Evolutionary conservation across 1,140 invertebrate genomes (phyloP).

Genomic region (Brachionus asplanchnoidis): DNA sequence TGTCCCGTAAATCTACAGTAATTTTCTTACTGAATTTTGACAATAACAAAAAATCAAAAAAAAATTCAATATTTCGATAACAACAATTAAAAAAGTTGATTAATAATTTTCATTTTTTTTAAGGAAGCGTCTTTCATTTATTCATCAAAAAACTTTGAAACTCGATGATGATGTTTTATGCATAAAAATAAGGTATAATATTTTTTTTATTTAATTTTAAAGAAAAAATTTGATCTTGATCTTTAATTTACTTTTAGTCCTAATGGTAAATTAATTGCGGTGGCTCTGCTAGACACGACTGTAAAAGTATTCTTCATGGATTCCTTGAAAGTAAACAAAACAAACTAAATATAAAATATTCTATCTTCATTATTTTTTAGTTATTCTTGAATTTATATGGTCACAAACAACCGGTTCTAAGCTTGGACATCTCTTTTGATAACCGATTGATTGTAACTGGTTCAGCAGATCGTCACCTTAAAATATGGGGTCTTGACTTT

Average conservation of each 20-base stretch:
- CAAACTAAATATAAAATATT: background rate
- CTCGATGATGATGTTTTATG: constrained; percentile 79
- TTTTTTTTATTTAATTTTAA: background rate
- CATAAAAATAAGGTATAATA: constrained; percentile 62
- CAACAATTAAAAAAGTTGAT: background rate
- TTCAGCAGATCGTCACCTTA: constrained; percentile 87
- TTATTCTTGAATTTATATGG: constrained; percentile 93
- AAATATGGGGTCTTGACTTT: constrained; percentile 97
- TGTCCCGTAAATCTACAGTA: no score
- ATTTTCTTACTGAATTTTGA: no score
- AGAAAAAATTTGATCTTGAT: no score
- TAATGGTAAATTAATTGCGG: constrained; percentile 80
- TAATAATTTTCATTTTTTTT: background rate
- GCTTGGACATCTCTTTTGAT: constrained; percentile 89
- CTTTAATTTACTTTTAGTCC: constrained; percentile 57
- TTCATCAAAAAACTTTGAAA: constrained; percentile 74
- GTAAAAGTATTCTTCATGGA: constrained; percentile 92
- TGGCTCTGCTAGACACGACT: constrained; percentile 82
- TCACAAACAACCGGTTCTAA: constrained; percentile 86
- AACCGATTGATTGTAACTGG: constrained; percentile 82
- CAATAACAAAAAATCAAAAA: no score
- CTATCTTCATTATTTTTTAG: constrained; percentile 58
- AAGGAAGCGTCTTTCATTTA: constrained; percentile 69
- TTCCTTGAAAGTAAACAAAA: constrained; percentile 72
- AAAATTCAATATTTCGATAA: no score